Base-by-base conservation (phyloP, 2,888 invertebrate genomes). In the Eulithis testata region DNA sequence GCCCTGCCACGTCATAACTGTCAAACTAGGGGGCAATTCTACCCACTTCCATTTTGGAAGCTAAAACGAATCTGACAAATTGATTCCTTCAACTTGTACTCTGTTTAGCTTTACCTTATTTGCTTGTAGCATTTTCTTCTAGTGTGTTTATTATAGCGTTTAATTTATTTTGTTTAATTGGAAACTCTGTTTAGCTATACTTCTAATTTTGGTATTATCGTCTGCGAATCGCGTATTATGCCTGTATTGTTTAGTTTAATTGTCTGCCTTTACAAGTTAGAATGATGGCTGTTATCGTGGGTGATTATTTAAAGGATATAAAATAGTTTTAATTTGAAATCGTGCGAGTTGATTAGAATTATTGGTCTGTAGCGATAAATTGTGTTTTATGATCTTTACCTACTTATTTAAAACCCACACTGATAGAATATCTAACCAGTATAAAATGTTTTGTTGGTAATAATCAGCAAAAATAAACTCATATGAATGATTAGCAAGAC, bases 1-100 rank as follows among this genome's bases (percentile, higher is more conserved):
- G 92, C 92, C 92, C 90, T 78, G 76, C 77, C 73, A 76, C 84
- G 88, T 92, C 92, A 92, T 92, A 92, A 92, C 90, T 89, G 90
- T 87, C 89, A 86, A 63, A 63, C 65, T 69, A 77, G 74, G 74
- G 76, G 79, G 79, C 73, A 76, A 80, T 79, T 81, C 79, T 71
- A 76, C 74, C 67, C 76, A 70, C 75, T 75, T 76, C 74, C 69
- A 66, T 70, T 76, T 72, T 65, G 66, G 64, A 65, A 70, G 74
- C 65, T 70, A 73, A 76, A 80, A 83, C 77, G 78, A 78, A 76
- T 68, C 76, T 82, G 80, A 87, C 80, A 87, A 89, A 89, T 87
- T 86, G 88, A 86, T 85, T 85, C 85, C 1, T 2, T 21, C 21
- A 21, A 21, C 21, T 21, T 21, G 78, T 86, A 88, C 86, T 53